A percentile compares a stretch with the other conserved stretches of the same genome.
phyloP scores from a whole-genome alignment of 2,888 invertebrate species.

The Silvanus unidentatus region DNA sequence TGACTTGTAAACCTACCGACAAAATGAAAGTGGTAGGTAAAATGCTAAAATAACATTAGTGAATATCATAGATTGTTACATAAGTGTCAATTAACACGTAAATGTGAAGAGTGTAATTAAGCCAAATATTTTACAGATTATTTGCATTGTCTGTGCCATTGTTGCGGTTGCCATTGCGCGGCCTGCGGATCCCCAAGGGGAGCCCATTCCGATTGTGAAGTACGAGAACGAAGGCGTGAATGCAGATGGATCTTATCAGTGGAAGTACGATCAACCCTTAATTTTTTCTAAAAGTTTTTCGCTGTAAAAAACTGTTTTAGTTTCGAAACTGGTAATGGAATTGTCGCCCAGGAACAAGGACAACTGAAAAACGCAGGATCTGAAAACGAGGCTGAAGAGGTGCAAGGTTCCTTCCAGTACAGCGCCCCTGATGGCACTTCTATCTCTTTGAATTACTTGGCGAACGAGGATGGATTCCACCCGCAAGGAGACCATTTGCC shows the following conservation, averaged over 20 bases:
- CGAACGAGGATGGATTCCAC: constrained; percentile 65
- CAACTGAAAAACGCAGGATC: constrained; percentile 52
- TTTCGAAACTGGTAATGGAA: constrained; percentile 56
- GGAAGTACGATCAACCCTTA: constrained; percentile 33
- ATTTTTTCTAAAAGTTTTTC: too few relatives aligned
- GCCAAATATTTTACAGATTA: constrained; percentile 11
- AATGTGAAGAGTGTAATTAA: neutral
- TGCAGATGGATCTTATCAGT: constrained; percentile 54
- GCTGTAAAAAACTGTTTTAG: constrained; percentile 37
- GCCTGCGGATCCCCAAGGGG: constrained; percentile 12
- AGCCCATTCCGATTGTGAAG: constrained; percentile 52
- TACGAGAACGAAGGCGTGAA: constrained; percentile 55
- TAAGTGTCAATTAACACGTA: neutral
- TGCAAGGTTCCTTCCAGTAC: constrained; percentile 27
- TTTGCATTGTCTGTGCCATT: constrained; percentile 11
- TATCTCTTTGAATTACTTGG: constrained; percentile 52
- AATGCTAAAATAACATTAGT: constrained; percentile 2
- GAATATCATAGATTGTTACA: constrained; percentile 3
- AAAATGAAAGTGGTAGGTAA: constrained; percentile 12
- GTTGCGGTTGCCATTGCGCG: constrained; percentile 1
- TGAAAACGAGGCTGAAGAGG: constrained; percentile 32
- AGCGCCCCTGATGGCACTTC: constrained; percentile 27
- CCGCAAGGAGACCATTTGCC: constrained; percentile 68
- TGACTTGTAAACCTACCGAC: too few relatives aligned
- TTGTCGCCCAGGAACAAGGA: constrained; percentile 54